Percentiles rank a stretch among this genome's conserved stretches.
Evolutionary conservation across 2,113 vertebrate genomes (phyloP).

Genomic region (Paralichthys olivaceus): DNA sequence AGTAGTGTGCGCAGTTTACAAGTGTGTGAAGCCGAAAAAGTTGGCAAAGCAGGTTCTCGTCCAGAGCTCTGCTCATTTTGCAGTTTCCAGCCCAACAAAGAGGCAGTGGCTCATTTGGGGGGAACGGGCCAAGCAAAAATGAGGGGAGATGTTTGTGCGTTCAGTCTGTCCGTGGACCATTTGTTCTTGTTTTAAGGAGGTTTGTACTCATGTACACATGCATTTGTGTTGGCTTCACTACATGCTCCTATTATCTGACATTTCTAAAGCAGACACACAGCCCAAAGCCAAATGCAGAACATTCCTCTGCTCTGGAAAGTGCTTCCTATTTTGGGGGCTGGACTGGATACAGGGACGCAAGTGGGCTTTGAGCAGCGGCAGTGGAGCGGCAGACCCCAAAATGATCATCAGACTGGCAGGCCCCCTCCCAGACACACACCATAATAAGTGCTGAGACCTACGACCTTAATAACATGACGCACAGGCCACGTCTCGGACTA

Average conservation of each 20-base stretch:
- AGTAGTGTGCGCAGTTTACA: slow-evolving; percentile 33
- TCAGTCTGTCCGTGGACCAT: slow-evolving; percentile 12
- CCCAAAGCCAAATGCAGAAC: slow-evolving; percentile 52
- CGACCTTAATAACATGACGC: slow-evolving; percentile 1
- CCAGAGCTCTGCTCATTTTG: slow-evolving; percentile 57
- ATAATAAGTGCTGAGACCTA: neutral
- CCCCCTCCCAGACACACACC: neutral
- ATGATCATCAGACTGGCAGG: neutral
- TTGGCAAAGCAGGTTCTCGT: slow-evolving; percentile 35
- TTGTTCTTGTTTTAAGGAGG: neutral
- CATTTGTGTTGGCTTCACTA: slow-evolving; percentile 25
- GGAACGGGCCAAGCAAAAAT: slow-evolving; percentile 39
- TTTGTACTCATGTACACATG: neutral
- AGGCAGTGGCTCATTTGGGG: slow-evolving; percentile 46
- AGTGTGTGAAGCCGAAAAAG: slow-evolving; percentile 35
- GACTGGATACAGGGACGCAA: slow-evolving; percentile 34
- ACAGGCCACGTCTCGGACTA: neutral
- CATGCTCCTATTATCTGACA: slow-evolving; percentile 24
- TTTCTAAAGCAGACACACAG: slow-evolving; percentile 62
- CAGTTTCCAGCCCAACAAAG: slow-evolving; percentile 66
- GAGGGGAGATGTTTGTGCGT: slow-evolving; percentile 14
- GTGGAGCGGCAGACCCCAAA: slow-evolving; percentile 22
- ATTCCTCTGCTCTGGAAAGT: slow-evolving; percentile 57
- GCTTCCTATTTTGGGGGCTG: slow-evolving; percentile 36
- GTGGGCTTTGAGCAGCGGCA: slow-evolving; percentile 37